phyloP scores from a whole-genome alignment of 2,113 vertebrate genomes.

The Colaptes auratus region DNA sequence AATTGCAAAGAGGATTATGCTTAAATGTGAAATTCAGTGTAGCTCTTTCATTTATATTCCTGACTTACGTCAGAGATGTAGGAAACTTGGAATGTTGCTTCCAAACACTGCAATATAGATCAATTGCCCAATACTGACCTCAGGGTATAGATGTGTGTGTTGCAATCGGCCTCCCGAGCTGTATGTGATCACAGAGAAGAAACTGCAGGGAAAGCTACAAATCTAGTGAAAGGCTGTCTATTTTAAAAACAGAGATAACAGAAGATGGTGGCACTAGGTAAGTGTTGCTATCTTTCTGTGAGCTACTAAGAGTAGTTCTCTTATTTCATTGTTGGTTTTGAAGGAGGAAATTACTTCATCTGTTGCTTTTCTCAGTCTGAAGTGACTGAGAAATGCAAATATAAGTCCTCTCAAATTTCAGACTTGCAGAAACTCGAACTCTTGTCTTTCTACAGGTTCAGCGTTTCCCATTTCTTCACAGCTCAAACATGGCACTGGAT shows the following conservation, averaged over 20 bases:
- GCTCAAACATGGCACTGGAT: conserved; percentile 91
- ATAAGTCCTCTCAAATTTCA: neutral
- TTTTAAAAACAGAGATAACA: neutral
- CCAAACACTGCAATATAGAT: neutral
- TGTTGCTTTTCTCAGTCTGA: neutral
- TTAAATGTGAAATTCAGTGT: neutral
- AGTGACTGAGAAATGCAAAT: neutral
- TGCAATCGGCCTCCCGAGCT: neutral
- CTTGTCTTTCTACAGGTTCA: conserved; percentile 81
- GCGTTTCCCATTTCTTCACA: conserved; percentile 92
- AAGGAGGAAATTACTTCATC: neutral
- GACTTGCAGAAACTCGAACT: neutral
- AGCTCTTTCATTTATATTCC: neutral
- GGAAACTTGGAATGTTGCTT: neutral
- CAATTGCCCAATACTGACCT: rapidly evolving
- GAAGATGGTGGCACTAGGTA: neutral
- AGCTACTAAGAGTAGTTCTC: neutral
- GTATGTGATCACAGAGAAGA: neutral
- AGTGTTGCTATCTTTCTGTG: neutral
- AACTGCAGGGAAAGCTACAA: neutral
- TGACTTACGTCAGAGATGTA: neutral
- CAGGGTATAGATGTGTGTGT: neutral
- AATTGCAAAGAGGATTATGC: neutral
- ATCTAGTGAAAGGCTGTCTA: neutral
- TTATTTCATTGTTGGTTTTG: neutral